phyloP scores from a whole-genome alignment of 2,113 vertebrate genomes.

The Ursus arctos region DNA sequence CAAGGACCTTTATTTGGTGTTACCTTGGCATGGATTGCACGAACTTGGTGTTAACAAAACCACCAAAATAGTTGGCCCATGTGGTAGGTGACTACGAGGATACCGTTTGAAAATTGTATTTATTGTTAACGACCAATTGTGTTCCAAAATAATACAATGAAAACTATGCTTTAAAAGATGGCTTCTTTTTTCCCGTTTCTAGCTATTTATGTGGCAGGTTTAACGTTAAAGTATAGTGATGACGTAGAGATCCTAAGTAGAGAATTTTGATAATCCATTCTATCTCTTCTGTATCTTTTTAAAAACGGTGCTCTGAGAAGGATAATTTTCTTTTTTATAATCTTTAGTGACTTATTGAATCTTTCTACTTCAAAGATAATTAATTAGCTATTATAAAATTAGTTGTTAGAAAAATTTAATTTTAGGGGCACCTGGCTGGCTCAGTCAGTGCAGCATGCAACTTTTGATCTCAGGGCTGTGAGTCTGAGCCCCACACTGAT shows the following conservation, averaged over 20 bases:
- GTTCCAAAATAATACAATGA: conserved; percentile 11
- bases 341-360: conserved; percentile 55
- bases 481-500: neutral
- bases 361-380: conserved; percentile 60
- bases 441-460: neutral
- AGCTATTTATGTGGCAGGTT: neutral
- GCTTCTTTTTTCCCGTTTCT: neutral
- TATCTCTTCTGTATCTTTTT: conserved; percentile 31
- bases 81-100: neutral
- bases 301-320: neutral
- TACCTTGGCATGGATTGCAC: neutral
- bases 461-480: neutral
- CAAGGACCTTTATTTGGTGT: conserved; percentile 43
- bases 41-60: conserved; percentile 52
- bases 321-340: conserved; percentile 38
- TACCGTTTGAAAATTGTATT: conserved; percentile 41
- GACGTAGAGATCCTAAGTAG: neutral
- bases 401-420: conserved; percentile 42
- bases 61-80: neutral
- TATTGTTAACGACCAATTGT: neutral
- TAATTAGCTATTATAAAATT: conserved; percentile 32
- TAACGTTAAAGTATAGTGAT: neutral
- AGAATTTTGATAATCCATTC: conserved; percentile 17
- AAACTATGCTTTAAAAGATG: conserved; percentile 22
- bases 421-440: neutral